phyloP scores from a whole-genome alignment of 2,888 invertebrate species.

The Elaeidobius kamerunicus region DNA sequence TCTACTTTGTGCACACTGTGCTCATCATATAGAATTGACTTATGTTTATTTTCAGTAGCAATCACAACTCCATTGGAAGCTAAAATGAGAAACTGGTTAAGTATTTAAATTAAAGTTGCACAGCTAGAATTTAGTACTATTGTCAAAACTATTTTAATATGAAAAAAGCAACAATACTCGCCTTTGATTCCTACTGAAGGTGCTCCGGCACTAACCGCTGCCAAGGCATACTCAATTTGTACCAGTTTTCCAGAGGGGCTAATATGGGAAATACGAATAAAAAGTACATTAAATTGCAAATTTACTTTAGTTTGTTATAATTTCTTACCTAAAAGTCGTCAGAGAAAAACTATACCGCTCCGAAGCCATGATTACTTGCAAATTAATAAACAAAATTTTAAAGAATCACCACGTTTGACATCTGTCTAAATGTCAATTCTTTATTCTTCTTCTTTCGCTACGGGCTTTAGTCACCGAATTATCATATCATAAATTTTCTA shows the following conservation, averaged over 20 bases:
- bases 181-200: conserved; percentile 98
- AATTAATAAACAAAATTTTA: conserved; percentile 17
- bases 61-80: conserved; percentile 98
- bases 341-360: conserved; percentile 97
- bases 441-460: no score
- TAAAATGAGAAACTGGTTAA: no score
- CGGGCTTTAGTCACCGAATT: no score
- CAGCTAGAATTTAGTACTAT: neutral
- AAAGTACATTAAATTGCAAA: conserved; percentile 1
- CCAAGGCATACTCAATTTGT: conserved; percentile 99
- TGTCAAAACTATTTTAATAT: neutral
- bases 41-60: conserved; percentile 98
- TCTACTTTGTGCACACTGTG: conserved; percentile 96
- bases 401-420: conserved; percentile 14
- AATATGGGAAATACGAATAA: no score
- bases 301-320: no score
- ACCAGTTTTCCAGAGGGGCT: conserved; percentile 99
- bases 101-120: no score
- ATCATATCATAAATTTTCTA: no score
- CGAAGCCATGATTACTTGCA: conserved; percentile 73
- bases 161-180: conserved; percentile 46
- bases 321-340: conserved; percentile 72
- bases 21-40: conserved; percentile 94
- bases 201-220: conserved; percentile 97
- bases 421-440: no score